These are phyloP conservation scores for Orussus abietinus DNA, from an alignment of 1,140 invertebrate genomes.

Conservation along the genomic window DNA sequence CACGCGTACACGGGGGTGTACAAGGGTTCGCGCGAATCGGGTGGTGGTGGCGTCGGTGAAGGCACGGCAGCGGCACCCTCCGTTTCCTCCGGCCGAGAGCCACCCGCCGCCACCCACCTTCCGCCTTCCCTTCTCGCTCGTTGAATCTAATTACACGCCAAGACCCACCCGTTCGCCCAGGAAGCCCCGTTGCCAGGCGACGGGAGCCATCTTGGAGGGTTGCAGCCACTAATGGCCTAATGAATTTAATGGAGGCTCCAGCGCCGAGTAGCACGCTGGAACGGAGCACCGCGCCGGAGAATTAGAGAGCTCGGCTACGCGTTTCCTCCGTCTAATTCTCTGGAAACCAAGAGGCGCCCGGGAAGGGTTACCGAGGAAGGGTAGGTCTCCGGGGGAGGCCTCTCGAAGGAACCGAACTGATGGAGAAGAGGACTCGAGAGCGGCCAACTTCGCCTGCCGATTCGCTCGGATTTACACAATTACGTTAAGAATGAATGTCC, in stretches of 20 bases:
- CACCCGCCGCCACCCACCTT: not conserved
- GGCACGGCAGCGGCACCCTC: not conserved
- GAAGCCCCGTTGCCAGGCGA: constrained; percentile 45
- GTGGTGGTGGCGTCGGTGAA: too few species aligned
- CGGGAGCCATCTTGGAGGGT: constrained; percentile 55
- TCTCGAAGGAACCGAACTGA: constrained; percentile 22
- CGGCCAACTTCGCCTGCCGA: constrained; percentile 19
- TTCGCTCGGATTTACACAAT: constrained; percentile 35
- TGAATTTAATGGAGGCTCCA: constrained; percentile 55
- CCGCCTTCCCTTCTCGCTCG: constrained; percentile 32
- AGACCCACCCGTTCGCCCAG: constrained; percentile 23
- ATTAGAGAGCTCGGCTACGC: constrained; percentile 2
- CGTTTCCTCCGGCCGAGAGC: not conserved
- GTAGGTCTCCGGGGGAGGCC: constrained; percentile 2
- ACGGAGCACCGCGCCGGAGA: not conserved
- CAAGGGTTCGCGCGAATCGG: too few species aligned
- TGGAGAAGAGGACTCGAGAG: constrained; percentile 17
- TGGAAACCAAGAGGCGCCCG: constrained; percentile 8
- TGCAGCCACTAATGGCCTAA: constrained; percentile 56
- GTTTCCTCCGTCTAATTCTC: constrained; percentile 17
- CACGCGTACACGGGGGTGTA: too few species aligned
- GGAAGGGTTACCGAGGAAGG: constrained; percentile 5
- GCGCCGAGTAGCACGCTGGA: constrained; percentile 43
- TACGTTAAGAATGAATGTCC: constrained; percentile 32
- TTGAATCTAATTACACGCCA: constrained; percentile 42